Evolutionary conservation across 1,140 invertebrate species (phyloP).

Genomic region (Proctacanthus coquilletti): DNA sequence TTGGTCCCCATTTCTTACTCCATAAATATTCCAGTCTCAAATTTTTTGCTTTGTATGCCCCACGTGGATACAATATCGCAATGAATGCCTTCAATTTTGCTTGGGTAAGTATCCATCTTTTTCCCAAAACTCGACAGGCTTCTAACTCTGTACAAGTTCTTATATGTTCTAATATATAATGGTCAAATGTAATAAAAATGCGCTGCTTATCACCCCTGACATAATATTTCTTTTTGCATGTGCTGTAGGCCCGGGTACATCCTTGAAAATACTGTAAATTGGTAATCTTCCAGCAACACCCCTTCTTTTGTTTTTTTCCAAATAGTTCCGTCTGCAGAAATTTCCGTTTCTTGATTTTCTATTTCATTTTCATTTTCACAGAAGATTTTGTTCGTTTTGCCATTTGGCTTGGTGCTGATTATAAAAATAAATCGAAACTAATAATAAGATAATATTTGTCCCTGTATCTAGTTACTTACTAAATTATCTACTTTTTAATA

Average conservation of each 20-base stretch:
- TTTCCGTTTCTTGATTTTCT: constrained; percentile 3
- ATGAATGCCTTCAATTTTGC: constrained; percentile 16
- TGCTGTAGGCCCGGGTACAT: constrained; percentile 8
- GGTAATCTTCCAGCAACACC: constrained; percentile 7
- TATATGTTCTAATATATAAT: constrained; percentile 11
- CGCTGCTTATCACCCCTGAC: constrained; percentile 4
- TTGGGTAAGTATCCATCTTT: constrained; percentile 9
- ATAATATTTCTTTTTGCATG: constrained; percentile 8
- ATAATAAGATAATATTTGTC: no score
- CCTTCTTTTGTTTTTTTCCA: constrained; percentile 7
- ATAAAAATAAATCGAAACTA: no score
- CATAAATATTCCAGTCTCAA: constrained; percentile 8
- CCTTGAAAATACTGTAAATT: constrained; percentile 11
- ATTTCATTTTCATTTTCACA: no score
- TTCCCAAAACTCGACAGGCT: constrained; percentile 9
- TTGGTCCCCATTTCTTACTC: constrained; percentile 8
- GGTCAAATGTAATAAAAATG: constrained; percentile 10
- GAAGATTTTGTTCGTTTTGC: constrained; percentile 5
- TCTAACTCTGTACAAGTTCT: constrained; percentile 12
- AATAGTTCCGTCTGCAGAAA: constrained; percentile 7
- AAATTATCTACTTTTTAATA: no score
- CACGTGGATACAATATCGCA: constrained; percentile 14
- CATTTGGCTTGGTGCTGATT: constrained; percentile 2
- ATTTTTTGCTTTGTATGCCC: constrained; percentile 13
- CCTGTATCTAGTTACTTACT: no score